Evolutionary conservation across 2,113 vertebrate genomes (phyloP).

Genomic region (Alosa alosa): DNA sequence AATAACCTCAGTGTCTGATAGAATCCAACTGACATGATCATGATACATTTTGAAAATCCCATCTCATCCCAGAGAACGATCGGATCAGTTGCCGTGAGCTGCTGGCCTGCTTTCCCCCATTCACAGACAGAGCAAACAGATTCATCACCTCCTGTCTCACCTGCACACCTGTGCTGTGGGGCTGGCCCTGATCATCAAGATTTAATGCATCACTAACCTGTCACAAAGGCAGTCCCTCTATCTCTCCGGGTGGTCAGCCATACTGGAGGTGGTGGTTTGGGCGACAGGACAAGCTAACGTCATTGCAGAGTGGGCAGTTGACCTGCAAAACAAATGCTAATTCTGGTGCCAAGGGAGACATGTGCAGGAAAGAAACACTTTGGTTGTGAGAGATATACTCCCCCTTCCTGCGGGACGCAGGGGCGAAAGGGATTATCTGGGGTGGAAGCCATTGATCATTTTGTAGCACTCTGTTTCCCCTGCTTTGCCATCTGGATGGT

Average conservation of each 20-base stretch:
- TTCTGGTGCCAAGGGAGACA: neutral
- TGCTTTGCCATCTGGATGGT: neutral
- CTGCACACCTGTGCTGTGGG: neutral
- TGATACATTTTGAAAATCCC: neutral
- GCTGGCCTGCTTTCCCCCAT: neutral
- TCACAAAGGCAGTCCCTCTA: neutral
- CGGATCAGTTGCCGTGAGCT: neutral
- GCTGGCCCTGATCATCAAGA: constrained; percentile 17
- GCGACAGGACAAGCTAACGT: neutral
- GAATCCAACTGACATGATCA: neutral
- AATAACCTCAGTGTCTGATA: neutral
- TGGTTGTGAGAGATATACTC: neutral
- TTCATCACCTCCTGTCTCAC: constrained; percentile 35
- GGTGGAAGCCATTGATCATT: constrained; percentile 5
- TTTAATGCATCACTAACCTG: neutral
- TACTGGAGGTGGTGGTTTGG: neutral
- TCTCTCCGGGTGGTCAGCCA: neutral
- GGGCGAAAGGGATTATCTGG: neutral
- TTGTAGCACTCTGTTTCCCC: neutral
- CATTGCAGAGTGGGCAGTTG: neutral
- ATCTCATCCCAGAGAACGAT: constrained; percentile 24
- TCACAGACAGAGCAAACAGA: constrained; percentile 32
- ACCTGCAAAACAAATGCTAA: neutral
- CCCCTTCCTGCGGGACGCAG: neutral
- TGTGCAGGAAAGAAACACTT: constrained; percentile 7